Percentiles rank a stretch among this genome's conserved stretches.
phyloP scores from a whole-genome alignment of 2,797 vertebrate genomes.

The Nannoperca australis region DNA sequence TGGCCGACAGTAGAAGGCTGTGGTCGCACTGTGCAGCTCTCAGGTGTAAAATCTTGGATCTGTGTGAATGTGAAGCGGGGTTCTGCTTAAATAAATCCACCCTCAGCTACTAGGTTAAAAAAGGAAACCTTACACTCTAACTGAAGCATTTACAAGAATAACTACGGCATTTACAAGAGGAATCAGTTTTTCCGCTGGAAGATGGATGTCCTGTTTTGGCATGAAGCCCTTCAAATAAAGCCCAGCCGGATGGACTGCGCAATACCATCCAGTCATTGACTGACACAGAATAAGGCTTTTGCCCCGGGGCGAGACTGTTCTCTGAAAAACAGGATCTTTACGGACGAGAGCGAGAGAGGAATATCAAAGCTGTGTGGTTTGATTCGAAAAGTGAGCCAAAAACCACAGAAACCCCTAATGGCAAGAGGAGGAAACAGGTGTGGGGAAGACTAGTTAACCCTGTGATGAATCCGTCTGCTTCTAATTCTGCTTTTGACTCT shows the following conservation, averaged over 20 bases:
- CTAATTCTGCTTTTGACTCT: slow-evolving; percentile 30
- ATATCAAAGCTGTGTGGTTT: slow-evolving; percentile 72
- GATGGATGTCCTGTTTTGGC: slow-evolving; percentile 37
- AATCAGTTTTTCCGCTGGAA: slow-evolving; percentile 37
- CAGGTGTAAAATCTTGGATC: slow-evolving; percentile 7
- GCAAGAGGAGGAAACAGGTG: slow-evolving; percentile 84
- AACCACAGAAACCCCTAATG: slow-evolving; percentile 76
- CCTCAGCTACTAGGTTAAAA: not conserved
- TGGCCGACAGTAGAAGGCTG: not conserved
- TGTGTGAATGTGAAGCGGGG: slow-evolving; percentile 8
- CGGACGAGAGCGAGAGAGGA: slow-evolving; percentile 53
- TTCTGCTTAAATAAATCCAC: not conserved
- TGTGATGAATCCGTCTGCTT: slow-evolving; percentile 40
- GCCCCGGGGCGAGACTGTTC: slow-evolving; percentile 32
- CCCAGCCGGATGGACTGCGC: slow-evolving; percentile 31
- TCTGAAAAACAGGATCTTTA: slow-evolving; percentile 74
- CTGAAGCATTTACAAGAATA: slow-evolving; percentile 38
- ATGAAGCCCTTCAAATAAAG: slow-evolving; percentile 11
- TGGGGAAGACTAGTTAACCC: slow-evolving; percentile 76
- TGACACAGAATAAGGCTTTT: slow-evolving; percentile 34
- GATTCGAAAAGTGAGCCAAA: slow-evolving; percentile 68
- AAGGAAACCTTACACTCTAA: slow-evolving; percentile 1
- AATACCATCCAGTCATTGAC: slow-evolving; percentile 47
- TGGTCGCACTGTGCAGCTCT: not conserved
- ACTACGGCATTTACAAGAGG: slow-evolving; percentile 40